Percentiles rank a stretch among this genome's conserved stretches.
phyloP scores from a whole-genome alignment of 2,888 invertebrate species.

The Biston betularia region DNA sequence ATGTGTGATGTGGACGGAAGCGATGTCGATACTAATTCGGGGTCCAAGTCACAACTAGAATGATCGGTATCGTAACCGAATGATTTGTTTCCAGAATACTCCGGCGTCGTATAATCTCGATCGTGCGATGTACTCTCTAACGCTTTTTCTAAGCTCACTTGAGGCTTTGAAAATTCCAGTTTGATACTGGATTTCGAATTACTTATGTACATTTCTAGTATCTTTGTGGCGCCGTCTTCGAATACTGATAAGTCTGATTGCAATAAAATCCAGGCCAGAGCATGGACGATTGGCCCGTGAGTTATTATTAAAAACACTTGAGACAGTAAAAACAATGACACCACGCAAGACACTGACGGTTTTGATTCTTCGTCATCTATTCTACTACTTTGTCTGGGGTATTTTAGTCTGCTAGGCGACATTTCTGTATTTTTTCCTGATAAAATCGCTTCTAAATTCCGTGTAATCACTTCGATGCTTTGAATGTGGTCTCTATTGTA shows the following conservation, averaged over 20 bases:
- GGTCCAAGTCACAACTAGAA: conserved; percentile 82
- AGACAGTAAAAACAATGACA: conserved; percentile 95
- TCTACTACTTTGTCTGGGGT: conserved; percentile 63
- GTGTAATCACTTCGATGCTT: conserved; percentile 87
- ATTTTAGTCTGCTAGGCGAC: conserved; percentile 74
- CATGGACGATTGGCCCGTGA: conserved; percentile 95
- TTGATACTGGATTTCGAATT: conserved; percentile 85
- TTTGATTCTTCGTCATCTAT: conserved; percentile 85
- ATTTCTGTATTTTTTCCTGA: conserved; percentile 85
- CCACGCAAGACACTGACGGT: conserved; percentile 94
- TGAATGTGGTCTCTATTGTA: conserved; percentile 78
- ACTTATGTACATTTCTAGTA: conserved; percentile 88
- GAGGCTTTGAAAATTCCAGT: conserved; percentile 89
- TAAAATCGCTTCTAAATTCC: conserved; percentile 88
- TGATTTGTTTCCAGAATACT: conserved; percentile 69
- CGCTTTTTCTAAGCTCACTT: conserved; percentile 91
- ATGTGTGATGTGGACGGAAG: conserved; percentile 84
- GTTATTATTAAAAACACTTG: conserved; percentile 98
- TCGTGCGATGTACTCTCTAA: conserved; percentile 83
- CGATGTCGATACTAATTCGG: conserved; percentile 80
- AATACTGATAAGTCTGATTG: conserved; percentile 92
- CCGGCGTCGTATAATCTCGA: conserved; percentile 79
- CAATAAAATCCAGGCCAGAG: conserved; percentile 95
- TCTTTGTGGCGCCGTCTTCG: conserved; percentile 89
- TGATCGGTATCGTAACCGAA: conserved; percentile 81